Evolutionary conservation across 2,888 invertebrate genomes (phyloP).

Genomic region (Griposia aprilina): DNA sequence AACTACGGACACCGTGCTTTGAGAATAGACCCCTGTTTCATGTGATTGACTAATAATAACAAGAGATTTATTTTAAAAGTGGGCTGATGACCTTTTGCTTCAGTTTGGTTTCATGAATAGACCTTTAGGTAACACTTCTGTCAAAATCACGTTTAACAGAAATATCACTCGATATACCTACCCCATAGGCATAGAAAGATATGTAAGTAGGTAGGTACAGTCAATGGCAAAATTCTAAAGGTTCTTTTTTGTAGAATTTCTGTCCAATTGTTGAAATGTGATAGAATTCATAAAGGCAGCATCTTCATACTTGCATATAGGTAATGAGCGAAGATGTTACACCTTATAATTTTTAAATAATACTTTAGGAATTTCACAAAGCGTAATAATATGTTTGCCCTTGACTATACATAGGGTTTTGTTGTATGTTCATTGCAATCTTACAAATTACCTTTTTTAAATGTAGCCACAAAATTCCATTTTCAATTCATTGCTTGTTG

Average conservation of each 20-base stretch:
- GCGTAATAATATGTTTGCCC: no score
- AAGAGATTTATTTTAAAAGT: neutral
- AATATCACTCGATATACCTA: neutral
- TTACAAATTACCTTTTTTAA: constrained; percentile 14
- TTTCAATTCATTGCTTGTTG: constrained; percentile 32
- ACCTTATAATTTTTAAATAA: neutral
- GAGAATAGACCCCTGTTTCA: neutral
- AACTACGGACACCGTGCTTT: neutral
- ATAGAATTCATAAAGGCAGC: neutral
- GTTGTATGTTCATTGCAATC: neutral
- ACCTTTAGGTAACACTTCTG: neutral
- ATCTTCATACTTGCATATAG: neutral
- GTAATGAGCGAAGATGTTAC: neutral
- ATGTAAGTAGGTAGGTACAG: neutral
- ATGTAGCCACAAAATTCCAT: constrained; percentile 34
- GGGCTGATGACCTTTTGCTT: constrained; percentile 1
- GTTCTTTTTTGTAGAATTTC: neutral
- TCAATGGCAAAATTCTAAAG: neutral
- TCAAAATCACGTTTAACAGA: constrained; percentile 3
- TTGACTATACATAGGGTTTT: no score
- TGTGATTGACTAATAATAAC: constrained; percentile 4
- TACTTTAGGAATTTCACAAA: neutral
- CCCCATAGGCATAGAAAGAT: neutral
- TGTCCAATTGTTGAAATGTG: neutral
- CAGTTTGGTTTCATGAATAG: neutral